Conservation (phyloP, 2,888 invertebrate genomes). For the Willowsia nigromaculata region DNA sequence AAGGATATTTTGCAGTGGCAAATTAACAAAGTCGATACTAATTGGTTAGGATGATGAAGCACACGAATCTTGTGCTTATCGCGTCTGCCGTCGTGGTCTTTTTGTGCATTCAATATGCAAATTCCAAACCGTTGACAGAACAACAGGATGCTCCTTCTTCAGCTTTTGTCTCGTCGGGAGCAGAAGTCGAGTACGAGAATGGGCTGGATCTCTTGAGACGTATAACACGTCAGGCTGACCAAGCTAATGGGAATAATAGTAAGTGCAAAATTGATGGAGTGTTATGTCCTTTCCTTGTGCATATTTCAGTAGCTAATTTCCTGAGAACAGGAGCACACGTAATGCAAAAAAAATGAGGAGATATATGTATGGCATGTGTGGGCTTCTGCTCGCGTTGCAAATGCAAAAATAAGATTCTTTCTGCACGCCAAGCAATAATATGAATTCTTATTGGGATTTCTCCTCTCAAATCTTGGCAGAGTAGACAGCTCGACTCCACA, state of each 20-base stretch:
- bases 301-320: too few relatives aligned
- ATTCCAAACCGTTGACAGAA: constrained; percentile 71
- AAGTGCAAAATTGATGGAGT: constrained; percentile 46
- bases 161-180: constrained; percentile 33
- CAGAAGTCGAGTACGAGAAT: constrained; percentile 64
- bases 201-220: constrained; percentile 75
- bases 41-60: constrained; percentile 74
- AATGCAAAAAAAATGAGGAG: too few relatives aligned
- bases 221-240: constrained; percentile 73
- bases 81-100: constrained; percentile 62
- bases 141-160: constrained; percentile 45
- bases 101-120: constrained; percentile 70
- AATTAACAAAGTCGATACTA: neutral
- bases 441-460: too few relatives aligned
- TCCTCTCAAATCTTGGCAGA: too few relatives aligned
- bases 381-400: too few relatives aligned
- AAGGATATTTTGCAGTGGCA: neutral
- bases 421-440: too few relatives aligned
- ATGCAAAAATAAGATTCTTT: too few relatives aligned
- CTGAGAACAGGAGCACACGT: too few relatives aligned
- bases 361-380: too few relatives aligned
- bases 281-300: too few relatives aligned
- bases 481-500: too few relatives aligned
- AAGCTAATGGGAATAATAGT: constrained; percentile 68
- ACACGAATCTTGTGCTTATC: constrained; percentile 43